Evolutionary conservation across 2,113 vertebrate species (phyloP).

Genomic region (Megaceryle torquata): DNA sequence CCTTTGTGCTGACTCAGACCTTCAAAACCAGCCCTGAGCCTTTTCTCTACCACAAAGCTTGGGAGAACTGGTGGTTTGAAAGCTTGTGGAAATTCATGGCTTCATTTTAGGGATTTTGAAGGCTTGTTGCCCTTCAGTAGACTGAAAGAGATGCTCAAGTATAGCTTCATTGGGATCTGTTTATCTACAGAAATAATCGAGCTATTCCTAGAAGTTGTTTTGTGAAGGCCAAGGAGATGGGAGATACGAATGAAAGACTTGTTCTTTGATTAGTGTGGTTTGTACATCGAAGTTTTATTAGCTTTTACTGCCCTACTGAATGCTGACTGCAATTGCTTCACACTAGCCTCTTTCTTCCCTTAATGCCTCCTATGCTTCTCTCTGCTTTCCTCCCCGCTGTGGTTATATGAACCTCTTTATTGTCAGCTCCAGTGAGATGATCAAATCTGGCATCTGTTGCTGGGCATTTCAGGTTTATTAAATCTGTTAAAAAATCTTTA

Average conservation of each 20-base stretch:
- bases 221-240: neutral
- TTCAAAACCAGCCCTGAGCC: neutral
- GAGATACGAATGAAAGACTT: neutral
- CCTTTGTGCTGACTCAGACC: neutral
- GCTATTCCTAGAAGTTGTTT: neutral
- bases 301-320: slow-evolving; percentile 40
- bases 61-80: neutral
- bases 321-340: neutral
- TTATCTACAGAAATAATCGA: neutral
- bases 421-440: neutral
- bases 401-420: neutral
- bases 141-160: neutral
- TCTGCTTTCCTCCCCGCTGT: neutral
- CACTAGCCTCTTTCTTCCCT: neutral
- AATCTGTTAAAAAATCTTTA: neutral
- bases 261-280: slow-evolving; percentile 2
- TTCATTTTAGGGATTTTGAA: neutral
- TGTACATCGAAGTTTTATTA: slow-evolving; percentile 24
- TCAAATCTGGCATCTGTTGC: slow-evolving; percentile 15
- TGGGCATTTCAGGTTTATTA: slow-evolving; percentile 22
- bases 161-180: neutral
- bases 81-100: neutral
- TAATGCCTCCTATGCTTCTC: neutral
- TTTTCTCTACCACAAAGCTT: neutral
- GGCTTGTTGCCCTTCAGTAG: neutral